Conservation (phyloP, 2,888 invertebrate genomes). For the Halictus quadricinctus region DNA sequence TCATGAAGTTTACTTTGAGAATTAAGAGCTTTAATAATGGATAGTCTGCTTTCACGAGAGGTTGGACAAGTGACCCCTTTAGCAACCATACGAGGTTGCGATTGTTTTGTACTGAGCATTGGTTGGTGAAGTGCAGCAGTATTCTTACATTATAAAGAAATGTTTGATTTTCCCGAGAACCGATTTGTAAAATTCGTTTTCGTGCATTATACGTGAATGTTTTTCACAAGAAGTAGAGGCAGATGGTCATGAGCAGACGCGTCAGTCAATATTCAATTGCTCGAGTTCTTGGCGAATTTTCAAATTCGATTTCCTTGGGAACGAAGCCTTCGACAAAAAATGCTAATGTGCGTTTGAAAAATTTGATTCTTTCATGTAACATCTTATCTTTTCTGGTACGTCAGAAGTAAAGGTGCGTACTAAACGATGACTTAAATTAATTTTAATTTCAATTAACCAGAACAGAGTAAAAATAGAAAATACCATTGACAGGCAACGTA, state of each 20-base stretch:
- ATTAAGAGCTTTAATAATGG: slow-evolving; percentile 1
- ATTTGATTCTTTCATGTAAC: neutral
- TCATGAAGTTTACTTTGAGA: slow-evolving; percentile 10
- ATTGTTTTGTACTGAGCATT: neutral
- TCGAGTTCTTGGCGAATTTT: neutral
- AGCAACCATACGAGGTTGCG: neutral
- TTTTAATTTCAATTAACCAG: no score
- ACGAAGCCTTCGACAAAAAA: neutral
- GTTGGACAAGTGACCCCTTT: neutral
- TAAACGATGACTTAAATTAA: no score
- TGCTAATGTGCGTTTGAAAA: neutral
- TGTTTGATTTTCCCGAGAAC: neutral
- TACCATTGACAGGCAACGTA: no score
- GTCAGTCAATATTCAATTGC: neutral
- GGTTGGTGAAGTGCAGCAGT: neutral
- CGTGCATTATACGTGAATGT: neutral
- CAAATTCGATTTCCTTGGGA: neutral
- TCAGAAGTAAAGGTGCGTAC: neutral
- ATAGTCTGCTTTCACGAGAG: neutral
- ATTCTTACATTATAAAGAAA: neutral
- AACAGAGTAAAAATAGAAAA: no score
- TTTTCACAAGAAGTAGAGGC: neutral
- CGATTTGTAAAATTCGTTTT: neutral
- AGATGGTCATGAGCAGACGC: neutral
- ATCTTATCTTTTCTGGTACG: neutral